Evolutionary conservation across 1,140 invertebrate genomes (phyloP).

Genomic region (Dendroctonus valens): DNA sequence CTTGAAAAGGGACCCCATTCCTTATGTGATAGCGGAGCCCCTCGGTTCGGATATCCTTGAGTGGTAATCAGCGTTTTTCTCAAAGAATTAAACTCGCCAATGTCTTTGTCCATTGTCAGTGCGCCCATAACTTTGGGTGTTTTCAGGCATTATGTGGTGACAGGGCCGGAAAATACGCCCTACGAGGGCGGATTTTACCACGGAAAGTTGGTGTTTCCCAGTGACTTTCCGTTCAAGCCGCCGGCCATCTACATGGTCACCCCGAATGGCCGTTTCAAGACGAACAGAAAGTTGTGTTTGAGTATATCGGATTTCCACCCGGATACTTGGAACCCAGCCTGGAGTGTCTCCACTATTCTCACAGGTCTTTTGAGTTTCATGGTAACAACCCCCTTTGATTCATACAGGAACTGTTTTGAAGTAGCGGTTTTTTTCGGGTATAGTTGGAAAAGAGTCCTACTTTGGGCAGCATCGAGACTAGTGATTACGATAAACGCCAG

Average conservation of each 20-base stretch:
- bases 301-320: slow-evolving; percentile 98
- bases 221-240: slow-evolving; percentile 97
- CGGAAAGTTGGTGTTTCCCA: slow-evolving; percentile 94
- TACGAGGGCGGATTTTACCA: slow-evolving; percentile 97
- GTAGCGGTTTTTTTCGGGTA: slow-evolving; percentile 5
- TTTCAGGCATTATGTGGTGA: slow-evolving; percentile 81
- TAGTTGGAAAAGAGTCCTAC: slow-evolving; percentile 85
- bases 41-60: slow-evolving; percentile 93
- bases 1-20: slow-evolving; percentile 93
- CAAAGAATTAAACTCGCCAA: background rate
- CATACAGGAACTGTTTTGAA: background rate
- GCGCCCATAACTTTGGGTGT: background rate
- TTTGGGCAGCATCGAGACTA: slow-evolving; percentile 89
- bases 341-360: slow-evolving; percentile 95
- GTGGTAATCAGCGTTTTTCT: slow-evolving; percentile 65
- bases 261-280: slow-evolving; percentile 91
- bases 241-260: slow-evolving; percentile 98
- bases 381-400: slow-evolving; percentile 52
- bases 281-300: slow-evolving; percentile 89
- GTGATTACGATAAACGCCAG: slow-evolving; percentile 84
- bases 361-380: slow-evolving; percentile 92
- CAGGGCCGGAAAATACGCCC: slow-evolving; percentile 86
- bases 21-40: slow-evolving; percentile 92
- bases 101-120: background rate
- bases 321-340: slow-evolving; percentile 97